Percentiles rank a stretch among this genome's conserved stretches.
These are phyloP conservation scores for Minunthozetes semirufus DNA, from an alignment of 2,888 invertebrate genomes.

Conservation along the genomic window DNA sequence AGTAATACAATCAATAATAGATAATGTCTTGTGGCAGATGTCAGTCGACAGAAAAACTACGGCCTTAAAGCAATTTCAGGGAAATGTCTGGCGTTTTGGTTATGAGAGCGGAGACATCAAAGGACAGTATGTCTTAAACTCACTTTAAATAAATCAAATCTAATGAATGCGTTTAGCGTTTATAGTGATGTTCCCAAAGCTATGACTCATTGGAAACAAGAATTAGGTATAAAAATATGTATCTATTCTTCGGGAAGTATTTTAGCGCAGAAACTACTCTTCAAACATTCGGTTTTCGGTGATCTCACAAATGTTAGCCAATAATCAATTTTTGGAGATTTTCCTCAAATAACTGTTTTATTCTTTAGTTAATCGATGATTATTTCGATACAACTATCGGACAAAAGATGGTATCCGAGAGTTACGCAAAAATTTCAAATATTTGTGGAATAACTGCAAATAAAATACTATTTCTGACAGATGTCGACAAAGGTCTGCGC, in stretches of 20 bases:
- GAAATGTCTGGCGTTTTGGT: conserved; percentile 78
- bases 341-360: conserved; percentile 36
- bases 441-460: conserved; percentile 59
- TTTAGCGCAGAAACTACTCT: conserved; percentile 79
- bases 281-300: conserved; percentile 66
- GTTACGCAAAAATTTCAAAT: conserved; percentile 69
- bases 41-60: conserved; percentile 68
- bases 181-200: conserved; percentile 74
- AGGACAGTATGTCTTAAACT: conserved; percentile 70
- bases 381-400: conserved; percentile 84
- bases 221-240: conserved; percentile 60
- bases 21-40: conserved; percentile 73
- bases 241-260: conserved; percentile 89
- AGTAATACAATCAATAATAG: conserved; percentile 55
- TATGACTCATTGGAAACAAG: conserved; percentile 63
- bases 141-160: background rate
- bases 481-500: conserved; percentile 65
- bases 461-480: conserved; percentile 77
- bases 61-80: conserved; percentile 79
- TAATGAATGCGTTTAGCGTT: conserved; percentile 58
- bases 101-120: conserved; percentile 69
- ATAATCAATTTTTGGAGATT: conserved; percentile 21
- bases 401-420: conserved; percentile 65
- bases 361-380: conserved; percentile 60
- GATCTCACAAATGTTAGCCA: conserved; percentile 60